phyloP scores from a whole-genome alignment of 2,113 vertebrate genomes.

The Datnioides undecimradiatus region DNA sequence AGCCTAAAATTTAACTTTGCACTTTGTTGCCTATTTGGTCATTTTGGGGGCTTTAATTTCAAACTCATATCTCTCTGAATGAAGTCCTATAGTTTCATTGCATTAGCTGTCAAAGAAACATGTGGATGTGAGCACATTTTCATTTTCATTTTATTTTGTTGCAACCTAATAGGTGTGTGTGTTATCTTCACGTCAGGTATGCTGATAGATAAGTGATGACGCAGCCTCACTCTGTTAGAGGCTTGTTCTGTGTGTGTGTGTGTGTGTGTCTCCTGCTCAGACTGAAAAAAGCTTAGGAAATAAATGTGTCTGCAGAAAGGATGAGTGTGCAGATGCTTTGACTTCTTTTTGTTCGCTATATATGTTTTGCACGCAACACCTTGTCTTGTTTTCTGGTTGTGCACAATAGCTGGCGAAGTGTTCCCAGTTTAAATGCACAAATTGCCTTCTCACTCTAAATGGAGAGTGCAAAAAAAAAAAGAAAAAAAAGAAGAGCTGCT shows the following conservation, averaged over 20 bases:
- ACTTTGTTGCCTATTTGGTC: no score
- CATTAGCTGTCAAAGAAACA: not conserved
- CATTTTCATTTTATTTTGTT: no score
- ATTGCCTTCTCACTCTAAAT: conserved; percentile 22
- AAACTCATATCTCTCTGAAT: not conserved
- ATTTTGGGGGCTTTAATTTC: not conserved
- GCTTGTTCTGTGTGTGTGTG: not conserved
- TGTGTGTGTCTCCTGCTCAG: not conserved
- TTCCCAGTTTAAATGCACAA: not conserved
- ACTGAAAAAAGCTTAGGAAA: not conserved
- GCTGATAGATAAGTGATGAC: not conserved
- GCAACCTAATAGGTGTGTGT: not conserved
- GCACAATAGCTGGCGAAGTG: not conserved
- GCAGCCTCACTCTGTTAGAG: not conserved
- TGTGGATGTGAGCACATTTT: not conserved
- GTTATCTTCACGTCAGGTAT: not conserved
- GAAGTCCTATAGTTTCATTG: not conserved
- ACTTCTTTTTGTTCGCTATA: not conserved
- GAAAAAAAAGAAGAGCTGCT: conserved; percentile 3
- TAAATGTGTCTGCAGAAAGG: not conserved
- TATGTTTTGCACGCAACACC: not conserved
- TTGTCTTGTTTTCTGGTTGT: not conserved
- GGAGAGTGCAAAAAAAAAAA: conserved; percentile 10
- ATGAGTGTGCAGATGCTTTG: conserved; percentile 1
- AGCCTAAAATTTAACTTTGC: not conserved